Evolutionary conservation across 2,888 invertebrate species (phyloP).

Genomic region (Drosophila stalkeri): DNA sequence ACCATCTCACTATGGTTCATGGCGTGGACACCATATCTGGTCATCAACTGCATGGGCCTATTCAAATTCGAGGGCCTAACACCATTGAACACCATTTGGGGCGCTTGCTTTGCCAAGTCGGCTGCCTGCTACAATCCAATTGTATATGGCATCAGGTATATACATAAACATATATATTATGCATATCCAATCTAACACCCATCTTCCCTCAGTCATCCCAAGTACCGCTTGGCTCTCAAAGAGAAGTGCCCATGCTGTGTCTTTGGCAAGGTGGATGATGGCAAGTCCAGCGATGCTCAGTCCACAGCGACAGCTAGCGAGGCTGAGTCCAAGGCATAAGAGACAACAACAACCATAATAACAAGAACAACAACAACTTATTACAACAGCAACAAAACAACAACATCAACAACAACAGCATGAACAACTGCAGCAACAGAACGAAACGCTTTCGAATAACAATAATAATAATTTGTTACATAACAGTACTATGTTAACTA

Average conservation of each 20-base stretch:
- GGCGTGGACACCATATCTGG: conserved; percentile 96
- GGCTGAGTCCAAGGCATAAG: conserved; percentile 84
- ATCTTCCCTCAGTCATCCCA: conserved; percentile 86
- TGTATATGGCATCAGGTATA: conserved; percentile 94
- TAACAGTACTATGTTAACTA: conserved; percentile 62
- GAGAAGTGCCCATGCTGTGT: conserved; percentile 88
- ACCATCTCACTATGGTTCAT: conserved; percentile 96
- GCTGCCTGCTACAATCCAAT: conserved; percentile 96
- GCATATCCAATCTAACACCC: too few species aligned
- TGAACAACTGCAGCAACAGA: conserved; percentile 82
- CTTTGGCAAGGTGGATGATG: conserved; percentile 84
- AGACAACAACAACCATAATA: conserved; percentile 36
- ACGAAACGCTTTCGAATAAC: conserved; percentile 81
- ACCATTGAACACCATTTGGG: conserved; percentile 94
- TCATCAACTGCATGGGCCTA: conserved; percentile 93
- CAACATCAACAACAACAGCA: conserved; percentile 70
- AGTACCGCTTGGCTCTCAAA: conserved; percentile 87
- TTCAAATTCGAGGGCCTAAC: conserved; percentile 90
- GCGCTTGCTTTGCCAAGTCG: conserved; percentile 96
- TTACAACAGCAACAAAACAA: conserved; percentile 61
- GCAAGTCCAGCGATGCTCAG: conserved; percentile 81
- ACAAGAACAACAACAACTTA: conserved; percentile 49
- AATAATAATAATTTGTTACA: conserved; percentile 68
- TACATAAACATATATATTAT: background rate
- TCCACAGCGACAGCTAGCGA: conserved; percentile 84